Conservation (phyloP, 2,797 vertebrate genomes). For the Cynodonichthys magdalenae region DNA sequence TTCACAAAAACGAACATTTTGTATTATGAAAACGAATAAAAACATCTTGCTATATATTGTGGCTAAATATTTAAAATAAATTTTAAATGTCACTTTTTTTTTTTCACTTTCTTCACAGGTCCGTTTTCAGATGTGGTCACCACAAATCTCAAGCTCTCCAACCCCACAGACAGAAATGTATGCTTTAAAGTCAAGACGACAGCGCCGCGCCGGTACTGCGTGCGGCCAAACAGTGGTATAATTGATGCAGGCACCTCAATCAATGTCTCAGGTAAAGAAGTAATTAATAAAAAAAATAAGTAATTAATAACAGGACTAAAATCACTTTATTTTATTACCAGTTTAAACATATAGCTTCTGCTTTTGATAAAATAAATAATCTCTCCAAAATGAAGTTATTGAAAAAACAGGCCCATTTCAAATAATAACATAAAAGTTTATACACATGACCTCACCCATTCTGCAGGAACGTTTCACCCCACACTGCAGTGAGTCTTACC, state of each 20-base stretch:
- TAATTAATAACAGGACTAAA: neutral
- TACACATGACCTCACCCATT: neutral
- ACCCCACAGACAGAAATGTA: conserved; percentile 95
- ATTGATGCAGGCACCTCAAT: conserved; percentile 96
- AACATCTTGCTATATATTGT: neutral
- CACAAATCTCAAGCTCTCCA: conserved; percentile 94
- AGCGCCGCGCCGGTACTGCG: conserved; percentile 96
- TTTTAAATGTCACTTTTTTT: conserved; percentile 6
- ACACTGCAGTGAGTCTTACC: neutral
- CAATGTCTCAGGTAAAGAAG: conserved; percentile 91
- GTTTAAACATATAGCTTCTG: neutral
- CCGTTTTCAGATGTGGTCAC: conserved; percentile 99
- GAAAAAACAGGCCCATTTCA: too few relatives aligned
- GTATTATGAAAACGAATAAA: neutral
- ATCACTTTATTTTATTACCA: neutral
- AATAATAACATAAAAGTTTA: too few relatives aligned
- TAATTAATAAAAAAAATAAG: too few relatives aligned
- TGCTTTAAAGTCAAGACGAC: conserved; percentile 99
- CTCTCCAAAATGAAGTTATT: neutral
- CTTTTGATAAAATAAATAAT: neutral
- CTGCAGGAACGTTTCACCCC: neutral
- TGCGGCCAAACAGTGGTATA: conserved; percentile 97
- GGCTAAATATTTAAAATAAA: neutral
- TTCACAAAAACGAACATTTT: neutral
- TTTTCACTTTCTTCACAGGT: conserved; percentile 77